These are phyloP conservation scores for Daktulosphaira vitifoliae DNA, from an alignment of 1,140 invertebrate genomes.

Conservation along the genomic window DNA sequence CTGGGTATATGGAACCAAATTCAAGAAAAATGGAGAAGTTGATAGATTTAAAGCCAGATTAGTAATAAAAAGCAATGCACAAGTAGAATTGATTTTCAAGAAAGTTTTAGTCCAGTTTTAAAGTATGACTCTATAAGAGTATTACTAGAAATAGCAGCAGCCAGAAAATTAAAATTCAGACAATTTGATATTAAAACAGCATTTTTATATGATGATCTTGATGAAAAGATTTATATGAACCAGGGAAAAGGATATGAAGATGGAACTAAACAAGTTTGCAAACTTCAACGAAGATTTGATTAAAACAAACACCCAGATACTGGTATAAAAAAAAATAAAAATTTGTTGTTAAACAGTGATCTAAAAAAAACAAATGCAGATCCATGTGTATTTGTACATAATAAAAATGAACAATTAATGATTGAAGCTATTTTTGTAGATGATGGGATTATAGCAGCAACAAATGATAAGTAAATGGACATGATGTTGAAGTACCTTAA, in stretches of 20 bases:
- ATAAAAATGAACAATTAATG: slow-evolving; percentile 35
- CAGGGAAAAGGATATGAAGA: slow-evolving; percentile 41
- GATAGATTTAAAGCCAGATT: too few species aligned
- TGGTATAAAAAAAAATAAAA: slow-evolving; percentile 40
- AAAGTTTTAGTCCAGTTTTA: slow-evolving; percentile 43
- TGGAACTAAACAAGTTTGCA: too few species aligned
- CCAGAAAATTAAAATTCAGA: too few species aligned
- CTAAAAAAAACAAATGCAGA: slow-evolving; percentile 41
- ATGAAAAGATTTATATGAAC: slow-evolving; percentile 43
- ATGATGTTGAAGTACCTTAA: slow-evolving; percentile 36
- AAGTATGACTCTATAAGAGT: slow-evolving; percentile 41
- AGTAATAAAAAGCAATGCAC: too few species aligned
- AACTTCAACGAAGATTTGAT: slow-evolving; percentile 42
- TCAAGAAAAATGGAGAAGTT: too few species aligned
- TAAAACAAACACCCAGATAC: slow-evolving; percentile 41
- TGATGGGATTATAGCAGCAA: too few species aligned
- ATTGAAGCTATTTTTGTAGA: slow-evolving; percentile 42
- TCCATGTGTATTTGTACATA: slow-evolving; percentile 40
- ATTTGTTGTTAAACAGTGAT: slow-evolving; percentile 36
- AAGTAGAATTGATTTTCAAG: slow-evolving; percentile 42
- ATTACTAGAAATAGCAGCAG: slow-evolving; percentile 43
- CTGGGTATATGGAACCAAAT: too few species aligned
- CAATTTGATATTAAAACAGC: too few species aligned
- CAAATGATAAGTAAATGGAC: too few species aligned
- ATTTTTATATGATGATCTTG: slow-evolving; percentile 43